These are phyloP conservation scores for Malurus splendens DNA, from an alignment of 2,797 vertebrate genomes.

Conservation along the genomic window DNA sequence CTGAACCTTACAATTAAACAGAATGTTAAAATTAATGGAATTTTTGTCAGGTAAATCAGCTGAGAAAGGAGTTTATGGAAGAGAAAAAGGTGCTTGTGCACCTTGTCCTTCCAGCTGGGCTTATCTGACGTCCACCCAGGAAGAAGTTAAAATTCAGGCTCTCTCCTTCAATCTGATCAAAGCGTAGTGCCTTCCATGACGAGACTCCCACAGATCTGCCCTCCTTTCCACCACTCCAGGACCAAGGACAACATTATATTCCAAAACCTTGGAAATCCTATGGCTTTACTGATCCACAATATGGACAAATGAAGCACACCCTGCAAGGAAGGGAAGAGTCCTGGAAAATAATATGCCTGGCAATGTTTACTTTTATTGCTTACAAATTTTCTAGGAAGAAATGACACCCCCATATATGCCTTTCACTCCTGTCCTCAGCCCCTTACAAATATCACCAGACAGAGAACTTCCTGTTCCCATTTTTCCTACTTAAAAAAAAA, in stretches of 20 bases:
- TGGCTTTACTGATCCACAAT: not conserved
- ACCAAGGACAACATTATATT: not conserved
- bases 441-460: not conserved
- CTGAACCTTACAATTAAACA: not conserved
- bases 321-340: not conserved
- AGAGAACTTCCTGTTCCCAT: not conserved
- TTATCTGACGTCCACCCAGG: not conserved
- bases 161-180: not conserved
- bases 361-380: not conserved
- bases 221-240: not conserved
- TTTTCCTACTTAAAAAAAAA: not conserved
- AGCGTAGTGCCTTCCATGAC: too few relatives aligned
- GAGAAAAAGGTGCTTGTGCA: not conserved
- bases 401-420: not conserved
- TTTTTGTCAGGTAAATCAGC: not conserved
- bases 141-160: not conserved
- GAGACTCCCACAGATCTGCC: not conserved
- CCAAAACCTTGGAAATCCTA: not conserved
- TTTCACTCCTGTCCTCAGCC: not conserved
- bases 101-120: not conserved
- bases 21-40: not conserved
- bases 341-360: not conserved
- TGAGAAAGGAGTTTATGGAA: not conserved
- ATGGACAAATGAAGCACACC: not conserved
- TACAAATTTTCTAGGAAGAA: not conserved